phyloP scores from a whole-genome alignment of 64 coral and sea anemone species.

The Orbicella faveolata region DNA sequence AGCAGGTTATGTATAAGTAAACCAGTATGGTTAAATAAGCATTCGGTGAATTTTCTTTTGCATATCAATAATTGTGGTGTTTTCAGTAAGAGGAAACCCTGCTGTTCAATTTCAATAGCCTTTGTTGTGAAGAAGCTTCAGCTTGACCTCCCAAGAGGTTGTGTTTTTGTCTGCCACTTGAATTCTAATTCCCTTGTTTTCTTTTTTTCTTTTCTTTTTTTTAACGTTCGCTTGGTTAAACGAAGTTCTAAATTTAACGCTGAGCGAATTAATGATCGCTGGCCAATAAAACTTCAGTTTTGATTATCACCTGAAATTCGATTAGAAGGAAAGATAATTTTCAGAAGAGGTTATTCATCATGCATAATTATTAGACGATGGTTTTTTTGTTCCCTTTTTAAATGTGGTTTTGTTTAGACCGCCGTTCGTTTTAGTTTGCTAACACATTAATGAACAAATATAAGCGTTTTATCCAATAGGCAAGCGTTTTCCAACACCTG shows the following conservation, averaged over 20 bases:
- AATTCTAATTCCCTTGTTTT: not conserved
- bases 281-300: too few relatives aligned
- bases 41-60: not conserved
- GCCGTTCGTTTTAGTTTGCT: not conserved
- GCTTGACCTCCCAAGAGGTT: not conserved
- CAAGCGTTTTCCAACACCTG: not conserved
- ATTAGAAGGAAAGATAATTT: too few relatives aligned
- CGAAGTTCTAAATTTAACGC: not conserved
- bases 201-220: not conserved
- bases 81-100: not conserved
- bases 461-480: not conserved
- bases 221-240: not conserved
- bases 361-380: too few relatives aligned
- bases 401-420: not conserved
- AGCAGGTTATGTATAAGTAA: not conserved
- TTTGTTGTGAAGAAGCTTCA: not conserved
- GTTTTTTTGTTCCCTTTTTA: not conserved
- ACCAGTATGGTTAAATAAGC: not conserved
- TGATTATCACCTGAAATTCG: too few relatives aligned
- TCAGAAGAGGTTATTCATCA: too few relatives aligned
- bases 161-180: not conserved
- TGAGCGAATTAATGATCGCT: not conserved
- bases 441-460: conserved; percentile 6
- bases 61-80: not conserved
- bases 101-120: not conserved